These are phyloP conservation scores for Osmerus mordax DNA, from an alignment of 2,113 vertebrate genomes.

Conservation along the genomic window DNA sequence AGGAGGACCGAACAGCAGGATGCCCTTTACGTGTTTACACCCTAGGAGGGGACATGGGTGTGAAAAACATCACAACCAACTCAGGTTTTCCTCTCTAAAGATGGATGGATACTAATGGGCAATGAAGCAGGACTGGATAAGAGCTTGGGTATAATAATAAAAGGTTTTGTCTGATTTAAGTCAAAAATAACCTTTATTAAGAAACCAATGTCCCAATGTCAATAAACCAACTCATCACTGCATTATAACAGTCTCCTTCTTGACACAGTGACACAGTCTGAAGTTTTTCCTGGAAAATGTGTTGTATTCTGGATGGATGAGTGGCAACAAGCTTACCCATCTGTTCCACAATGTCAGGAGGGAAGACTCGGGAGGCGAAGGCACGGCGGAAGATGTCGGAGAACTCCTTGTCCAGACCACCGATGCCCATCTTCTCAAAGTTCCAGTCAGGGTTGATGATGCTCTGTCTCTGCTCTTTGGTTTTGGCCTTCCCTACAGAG, in stretches of 20 bases:
- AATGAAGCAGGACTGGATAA: no score
- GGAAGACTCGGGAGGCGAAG: slow-evolving; percentile 95
- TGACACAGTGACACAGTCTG: neutral
- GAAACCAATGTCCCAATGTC: no score
- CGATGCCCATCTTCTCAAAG: slow-evolving; percentile 99
- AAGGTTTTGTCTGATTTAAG: no score
- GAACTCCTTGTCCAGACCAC: slow-evolving; percentile 95
- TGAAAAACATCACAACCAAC: neutral
- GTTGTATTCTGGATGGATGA: no score
- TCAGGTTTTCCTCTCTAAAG: no score
- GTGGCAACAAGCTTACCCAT: slow-evolving; percentile 81
- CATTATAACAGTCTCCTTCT: no score
- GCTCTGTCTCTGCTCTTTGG: slow-evolving; percentile 91
- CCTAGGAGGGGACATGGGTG: slow-evolving; percentile 66
- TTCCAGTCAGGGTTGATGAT: slow-evolving; percentile 99
- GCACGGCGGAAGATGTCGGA: slow-evolving; percentile 95
- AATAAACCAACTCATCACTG: no score
- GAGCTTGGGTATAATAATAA: no score
- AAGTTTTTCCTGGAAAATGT: slow-evolving; percentile 8
- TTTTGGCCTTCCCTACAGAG: slow-evolving; percentile 89
- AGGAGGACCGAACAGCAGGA: slow-evolving; percentile 91
- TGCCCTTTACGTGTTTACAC: slow-evolving; percentile 98
- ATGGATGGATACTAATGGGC: no score
- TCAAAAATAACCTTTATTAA: no score
- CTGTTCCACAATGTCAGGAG: slow-evolving; percentile 96